Evolutionary conservation across 2,113 vertebrate genomes (phyloP).

Genomic region (Eretmochelys imbricata): DNA sequence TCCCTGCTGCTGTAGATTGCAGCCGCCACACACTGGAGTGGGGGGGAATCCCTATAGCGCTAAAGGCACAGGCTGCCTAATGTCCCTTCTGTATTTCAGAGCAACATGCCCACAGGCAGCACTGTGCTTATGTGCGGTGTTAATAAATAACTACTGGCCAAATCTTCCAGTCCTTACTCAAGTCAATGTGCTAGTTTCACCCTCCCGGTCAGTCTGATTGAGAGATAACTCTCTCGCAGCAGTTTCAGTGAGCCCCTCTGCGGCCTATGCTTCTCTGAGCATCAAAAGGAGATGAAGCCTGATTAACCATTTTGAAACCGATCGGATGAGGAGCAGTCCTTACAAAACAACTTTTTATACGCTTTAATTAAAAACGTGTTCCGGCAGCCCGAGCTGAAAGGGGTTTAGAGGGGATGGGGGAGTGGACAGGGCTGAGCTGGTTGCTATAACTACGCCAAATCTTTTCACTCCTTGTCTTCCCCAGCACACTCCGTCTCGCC

Average conservation of each 20-base stretch:
- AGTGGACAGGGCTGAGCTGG: constrained; percentile 81
- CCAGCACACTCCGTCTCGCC: constrained; percentile 62
- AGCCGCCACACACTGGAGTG: not conserved
- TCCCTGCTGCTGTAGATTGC: not conserved
- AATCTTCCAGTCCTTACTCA: not conserved
- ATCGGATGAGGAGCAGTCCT: constrained; percentile 72
- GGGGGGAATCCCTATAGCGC: too few species aligned
- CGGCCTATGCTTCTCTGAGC: constrained; percentile 73
- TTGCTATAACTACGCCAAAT: constrained; percentile 88
- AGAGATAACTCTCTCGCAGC: constrained; percentile 64
- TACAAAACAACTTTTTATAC: constrained; percentile 79
- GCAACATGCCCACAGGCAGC: not conserved
- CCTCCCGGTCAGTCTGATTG: constrained; percentile 51
- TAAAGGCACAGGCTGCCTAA: not conserved
- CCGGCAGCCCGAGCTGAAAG: constrained; percentile 80
- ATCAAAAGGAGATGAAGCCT: constrained; percentile 80
- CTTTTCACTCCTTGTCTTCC: constrained; percentile 79
- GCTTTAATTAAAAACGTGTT: constrained; percentile 80
- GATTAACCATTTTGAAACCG: constrained; percentile 77
- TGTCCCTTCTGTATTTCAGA: not conserved
- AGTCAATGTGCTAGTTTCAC: not conserved
- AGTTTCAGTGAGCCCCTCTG: constrained; percentile 19
- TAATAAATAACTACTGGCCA: not conserved
- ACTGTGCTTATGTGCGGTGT: not conserved
- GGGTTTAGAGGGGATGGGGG: constrained; percentile 81